Evolutionary conservation across 2,888 invertebrate species (phyloP).

Genomic region (Perdita meconis): DNA sequence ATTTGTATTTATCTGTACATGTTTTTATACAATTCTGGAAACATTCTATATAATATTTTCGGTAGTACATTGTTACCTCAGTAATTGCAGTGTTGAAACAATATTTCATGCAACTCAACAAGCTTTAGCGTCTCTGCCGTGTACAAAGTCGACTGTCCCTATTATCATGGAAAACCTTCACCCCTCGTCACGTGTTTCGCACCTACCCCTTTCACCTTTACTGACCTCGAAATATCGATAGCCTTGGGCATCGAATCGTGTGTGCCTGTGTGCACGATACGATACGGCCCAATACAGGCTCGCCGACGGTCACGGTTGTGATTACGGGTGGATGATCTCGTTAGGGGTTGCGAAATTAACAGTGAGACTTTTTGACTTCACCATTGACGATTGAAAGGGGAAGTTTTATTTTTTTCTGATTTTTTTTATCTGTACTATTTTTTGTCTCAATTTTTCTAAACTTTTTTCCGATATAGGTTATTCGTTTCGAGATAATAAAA

Average conservation of each 20-base stretch:
- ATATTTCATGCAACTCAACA: constrained; percentile 57
- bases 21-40: too few species aligned
- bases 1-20: too few species aligned
- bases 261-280: constrained; percentile 57
- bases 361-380: constrained; percentile 56
- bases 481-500: too few species aligned
- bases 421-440: neutral
- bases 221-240: constrained; percentile 73
- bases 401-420: neutral
- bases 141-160: constrained; percentile 64
- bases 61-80: too few species aligned
- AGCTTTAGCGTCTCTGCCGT: constrained; percentile 43
- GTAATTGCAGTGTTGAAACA: constrained; percentile 5
- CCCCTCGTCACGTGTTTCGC: constrained; percentile 68
- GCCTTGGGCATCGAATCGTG: constrained; percentile 65
- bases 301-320: constrained; percentile 69
- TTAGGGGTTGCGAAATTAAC: constrained; percentile 66
- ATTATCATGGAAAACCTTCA: constrained; percentile 71
- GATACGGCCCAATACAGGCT: constrained; percentile 52
- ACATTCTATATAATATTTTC: too few species aligned
- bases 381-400: neutral
- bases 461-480: too few species aligned
- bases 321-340: constrained; percentile 69
- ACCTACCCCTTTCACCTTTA: constrained; percentile 73
- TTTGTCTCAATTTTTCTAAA: too few species aligned